A percentile compares a stretch with the other conserved stretches of the same genome.
Conservation (phyloP, 1,140 invertebrate genomes). For the Acromyrmex heyeri region DNA sequence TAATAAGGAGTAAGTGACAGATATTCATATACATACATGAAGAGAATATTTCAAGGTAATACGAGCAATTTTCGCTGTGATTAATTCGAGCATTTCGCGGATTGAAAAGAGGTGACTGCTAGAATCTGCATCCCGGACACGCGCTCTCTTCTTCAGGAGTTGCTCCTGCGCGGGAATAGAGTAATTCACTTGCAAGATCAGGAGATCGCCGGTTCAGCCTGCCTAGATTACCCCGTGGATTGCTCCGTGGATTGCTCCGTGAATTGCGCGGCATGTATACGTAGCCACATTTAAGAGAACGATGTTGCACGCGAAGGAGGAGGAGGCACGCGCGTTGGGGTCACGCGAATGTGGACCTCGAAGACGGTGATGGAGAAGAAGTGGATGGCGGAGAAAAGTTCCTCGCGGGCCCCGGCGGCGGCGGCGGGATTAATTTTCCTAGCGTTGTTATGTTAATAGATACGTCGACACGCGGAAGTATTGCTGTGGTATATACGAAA, state of each 20-base stretch:
- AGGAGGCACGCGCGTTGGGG: slow-evolving; percentile 74
- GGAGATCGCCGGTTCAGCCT: slow-evolving; percentile 5
- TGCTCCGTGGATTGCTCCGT: neutral
- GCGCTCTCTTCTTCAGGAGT: slow-evolving; percentile 2
- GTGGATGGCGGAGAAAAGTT: slow-evolving; percentile 70
- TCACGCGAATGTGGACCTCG: slow-evolving; percentile 73
- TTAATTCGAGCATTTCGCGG: neutral
- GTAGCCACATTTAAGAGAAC: slow-evolving; percentile 46
- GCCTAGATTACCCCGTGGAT: slow-evolving; percentile 17
- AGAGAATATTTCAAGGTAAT: neutral
- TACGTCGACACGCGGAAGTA: slow-evolving; percentile 79
- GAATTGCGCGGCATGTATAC: slow-evolving; percentile 53
- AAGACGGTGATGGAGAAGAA: slow-evolving; percentile 44
- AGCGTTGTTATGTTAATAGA: slow-evolving; percentile 80
- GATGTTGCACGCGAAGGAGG: slow-evolving; percentile 47
- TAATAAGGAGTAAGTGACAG: neutral
- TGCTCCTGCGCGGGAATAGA: neutral
- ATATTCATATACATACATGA: neutral
- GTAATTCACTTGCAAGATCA: slow-evolving; percentile 29
- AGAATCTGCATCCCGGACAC: neutral
- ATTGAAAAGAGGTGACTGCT: neutral
- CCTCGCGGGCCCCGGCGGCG: slow-evolving; percentile 34
- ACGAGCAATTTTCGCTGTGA: neutral
- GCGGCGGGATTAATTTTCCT: slow-evolving; percentile 76
- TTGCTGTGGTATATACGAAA: slow-evolving; percentile 58